Base-by-base conservation (phyloP, 2,797 vertebrate species). In the Anguilla marmorata region DNA sequence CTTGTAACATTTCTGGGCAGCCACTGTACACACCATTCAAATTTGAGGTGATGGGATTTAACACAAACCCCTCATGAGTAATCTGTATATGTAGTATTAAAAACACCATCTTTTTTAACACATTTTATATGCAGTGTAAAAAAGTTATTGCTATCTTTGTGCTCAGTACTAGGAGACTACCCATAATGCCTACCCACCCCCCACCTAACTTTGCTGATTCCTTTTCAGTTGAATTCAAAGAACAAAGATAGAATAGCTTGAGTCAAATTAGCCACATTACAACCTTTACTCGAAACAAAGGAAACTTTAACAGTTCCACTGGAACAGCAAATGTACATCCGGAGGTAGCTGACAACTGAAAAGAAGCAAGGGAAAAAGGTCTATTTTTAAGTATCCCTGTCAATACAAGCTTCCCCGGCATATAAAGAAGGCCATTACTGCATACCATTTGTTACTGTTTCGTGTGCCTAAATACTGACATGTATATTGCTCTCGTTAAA, bases 401-500 rank as follows among this genome's bases (percentile, higher is more conserved):
- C 94, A 94, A 92, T 93, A 93, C 93, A 93, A 93, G 92, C 92
- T 93, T 94, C 92, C 94, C 88, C 27, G 90, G 89, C 93, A 95
- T 91, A 96, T 93, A 95, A 95, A 95, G 94, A 93, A 96, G 94
- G 94, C 93, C 94, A 96, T 95, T 95, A 94, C 94, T 94, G 95
- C 94, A 94, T 94, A 94, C 93, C 93, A 96, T 96, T 95, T 95
- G 95, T 95, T 96, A 94, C 94, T 95, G 95, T 94, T 95, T 92
- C 91, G 87, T 91, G 93, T 95, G 95, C 92, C 94, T 94, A 94
- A 95, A 96, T 94, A 95, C 93, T 96, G 95, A 96, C 95, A 96
- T 95, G 95, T 96, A 95, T 95, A 96, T 97, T 95, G 95, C 95
- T 96, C 94, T 94, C 93, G 91, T 94, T 93, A 93, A 94, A 90